phyloP scores from a whole-genome alignment of 2,113 vertebrate genomes.

The Euleptes europaea region DNA sequence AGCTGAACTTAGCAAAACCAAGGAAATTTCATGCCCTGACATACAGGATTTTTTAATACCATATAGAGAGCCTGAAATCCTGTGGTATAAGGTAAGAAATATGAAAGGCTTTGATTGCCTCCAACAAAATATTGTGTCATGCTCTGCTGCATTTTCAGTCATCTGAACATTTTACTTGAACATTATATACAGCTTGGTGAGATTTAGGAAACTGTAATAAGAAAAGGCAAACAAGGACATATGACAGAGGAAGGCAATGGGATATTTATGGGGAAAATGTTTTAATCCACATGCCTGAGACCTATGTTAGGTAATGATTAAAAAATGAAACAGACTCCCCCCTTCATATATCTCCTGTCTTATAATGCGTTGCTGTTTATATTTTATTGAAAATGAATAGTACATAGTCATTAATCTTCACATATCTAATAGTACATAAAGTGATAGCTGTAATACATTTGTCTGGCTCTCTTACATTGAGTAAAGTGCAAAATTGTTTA shows the following conservation, averaged over 20 bases:
- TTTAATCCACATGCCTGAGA: background rate
- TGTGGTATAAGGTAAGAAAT: conserved; percentile 95
- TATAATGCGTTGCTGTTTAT: background rate
- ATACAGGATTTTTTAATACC: conserved; percentile 92
- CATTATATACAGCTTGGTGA: background rate
- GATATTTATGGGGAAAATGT: background rate
- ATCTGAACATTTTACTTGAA: background rate
- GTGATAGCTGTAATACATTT: background rate
- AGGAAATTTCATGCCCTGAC: conserved; percentile 92
- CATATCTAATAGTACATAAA: background rate
- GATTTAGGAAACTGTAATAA: conserved; percentile 7
- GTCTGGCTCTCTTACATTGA: background rate
- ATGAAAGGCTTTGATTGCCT: conserved; percentile 11
- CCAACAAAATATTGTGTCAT: conserved; percentile 20
- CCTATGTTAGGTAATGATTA: background rate
- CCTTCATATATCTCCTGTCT: background rate
- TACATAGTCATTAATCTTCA: background rate
- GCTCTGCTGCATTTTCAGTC: conserved; percentile 23
- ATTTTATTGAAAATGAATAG: background rate
- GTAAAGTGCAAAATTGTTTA: background rate
- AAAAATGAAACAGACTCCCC: background rate
- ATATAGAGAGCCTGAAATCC: conserved; percentile 87
- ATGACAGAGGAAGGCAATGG: background rate
- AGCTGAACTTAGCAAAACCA: conserved; percentile 97
- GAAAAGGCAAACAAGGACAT: background rate